A percentile compares a stretch with the other conserved stretches of the same genome.
These are phyloP conservation scores for Platyura marginata DNA, from an alignment of 1,140 invertebrate species.

Conservation along the genomic window DNA sequence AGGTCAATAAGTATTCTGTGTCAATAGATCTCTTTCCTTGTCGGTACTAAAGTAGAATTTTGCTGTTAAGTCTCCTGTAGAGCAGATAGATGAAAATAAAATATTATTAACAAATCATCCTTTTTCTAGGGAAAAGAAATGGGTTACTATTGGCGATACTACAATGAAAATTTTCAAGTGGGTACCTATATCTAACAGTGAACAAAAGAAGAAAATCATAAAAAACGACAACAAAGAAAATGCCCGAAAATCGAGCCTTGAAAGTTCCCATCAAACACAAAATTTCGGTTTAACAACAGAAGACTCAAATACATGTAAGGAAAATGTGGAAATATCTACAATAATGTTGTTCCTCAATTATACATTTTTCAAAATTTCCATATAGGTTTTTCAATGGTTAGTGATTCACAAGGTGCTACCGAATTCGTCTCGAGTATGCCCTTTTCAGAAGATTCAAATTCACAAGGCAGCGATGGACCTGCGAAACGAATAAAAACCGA, in stretches of 20 bases:
- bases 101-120: too few species aligned
- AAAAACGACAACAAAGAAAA: conserved; percentile 62
- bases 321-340: too few species aligned
- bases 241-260: conserved; percentile 35
- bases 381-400: conserved; percentile 71
- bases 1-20: too few species aligned
- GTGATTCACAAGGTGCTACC: conserved; percentile 70
- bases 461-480: conserved; percentile 59
- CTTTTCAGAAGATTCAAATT: conserved; percentile 79
- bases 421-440: conserved; percentile 67
- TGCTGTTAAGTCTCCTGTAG: too few species aligned
- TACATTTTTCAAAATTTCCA: conserved; percentile 9
- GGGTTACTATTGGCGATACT: conserved; percentile 94
- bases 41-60: too few species aligned
- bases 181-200: conserved; percentile 68
- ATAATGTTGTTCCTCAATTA: conserved; percentile 6
- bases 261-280: conserved; percentile 59
- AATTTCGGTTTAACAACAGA: conserved; percentile 56
- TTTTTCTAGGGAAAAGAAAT: conserved; percentile 81
- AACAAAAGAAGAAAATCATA: conserved; percentile 39
- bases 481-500: conserved; percentile 62
- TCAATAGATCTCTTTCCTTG: too few species aligned
- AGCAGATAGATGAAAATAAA: too few species aligned
- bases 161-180: conserved; percentile 98
- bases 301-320: conserved; percentile 76